Percentiles rank a stretch among this genome's conserved stretches.
Evolutionary conservation across 2,113 vertebrate species (phyloP).

Genomic region (Grammomys surdaster): DNA sequence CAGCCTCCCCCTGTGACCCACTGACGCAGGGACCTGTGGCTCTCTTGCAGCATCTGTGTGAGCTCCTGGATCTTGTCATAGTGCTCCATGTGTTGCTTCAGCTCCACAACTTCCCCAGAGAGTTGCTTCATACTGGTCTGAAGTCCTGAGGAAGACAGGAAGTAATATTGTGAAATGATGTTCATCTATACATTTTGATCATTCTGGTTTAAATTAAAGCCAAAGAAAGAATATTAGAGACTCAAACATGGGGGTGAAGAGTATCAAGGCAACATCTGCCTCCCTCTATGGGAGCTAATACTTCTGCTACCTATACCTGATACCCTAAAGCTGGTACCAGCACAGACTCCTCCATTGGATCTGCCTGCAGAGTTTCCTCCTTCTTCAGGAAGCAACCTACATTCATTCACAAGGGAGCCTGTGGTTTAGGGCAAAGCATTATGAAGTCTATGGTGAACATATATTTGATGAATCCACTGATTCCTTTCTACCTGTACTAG

Average conservation of each 20-base stretch:
- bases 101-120: conserved; percentile 83
- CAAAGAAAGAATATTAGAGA: background rate
- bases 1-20: background rate
- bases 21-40: conserved; percentile 84
- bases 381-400: background rate
- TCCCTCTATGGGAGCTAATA: background rate
- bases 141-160: conserved; percentile 67
- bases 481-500: too few relatives aligned
- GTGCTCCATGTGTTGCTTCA: conserved; percentile 85
- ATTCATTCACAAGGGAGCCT: background rate
- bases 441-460: background rate
- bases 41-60: conserved; percentile 87
- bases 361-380: background rate
- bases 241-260: background rate
- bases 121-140: conserved; percentile 85
- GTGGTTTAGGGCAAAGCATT: background rate
- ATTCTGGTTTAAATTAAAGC: background rate
- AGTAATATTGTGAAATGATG: accelerated
- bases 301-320: background rate
- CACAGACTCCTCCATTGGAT: background rate
- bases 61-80: conserved; percentile 84
- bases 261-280: background rate
- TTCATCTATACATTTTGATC: background rate
- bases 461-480: background rate
- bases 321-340: background rate